Percentiles rank a stretch among this genome's conserved stretches.
phyloP scores from a whole-genome alignment of 1,140 invertebrate genomes.

The Ridgeia piscesae region DNA sequence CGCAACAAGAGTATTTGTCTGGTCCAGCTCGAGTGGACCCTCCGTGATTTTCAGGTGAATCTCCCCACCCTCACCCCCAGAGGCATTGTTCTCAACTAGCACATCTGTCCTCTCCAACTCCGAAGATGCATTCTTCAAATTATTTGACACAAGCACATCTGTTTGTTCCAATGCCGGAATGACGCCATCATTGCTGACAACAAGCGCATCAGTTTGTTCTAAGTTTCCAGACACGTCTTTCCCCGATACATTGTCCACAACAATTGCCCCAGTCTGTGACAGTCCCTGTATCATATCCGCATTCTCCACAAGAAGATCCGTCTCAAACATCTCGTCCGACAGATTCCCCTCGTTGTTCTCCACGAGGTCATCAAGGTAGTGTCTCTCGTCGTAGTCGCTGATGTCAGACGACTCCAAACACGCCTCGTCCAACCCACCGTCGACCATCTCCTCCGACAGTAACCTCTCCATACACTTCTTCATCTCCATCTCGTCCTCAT shows the following conservation, averaged over 20 bases:
- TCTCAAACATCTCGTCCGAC: background rate
- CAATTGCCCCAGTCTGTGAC: background rate
- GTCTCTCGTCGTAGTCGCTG: background rate
- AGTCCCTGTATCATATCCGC: background rate
- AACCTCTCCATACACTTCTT: slow-evolving; percentile 17
- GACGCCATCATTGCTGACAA: background rate
- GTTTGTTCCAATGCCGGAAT: background rate
- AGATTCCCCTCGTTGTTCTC: background rate
- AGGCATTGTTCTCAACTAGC: background rate
- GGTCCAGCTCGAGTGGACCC: background rate
- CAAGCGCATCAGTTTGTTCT: background rate
- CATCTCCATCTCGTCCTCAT: slow-evolving; percentile 26
- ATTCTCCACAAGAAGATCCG: background rate
- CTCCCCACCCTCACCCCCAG: background rate
- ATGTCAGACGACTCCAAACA: background rate
- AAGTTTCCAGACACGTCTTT: background rate
- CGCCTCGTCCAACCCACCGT: slow-evolving; percentile 1
- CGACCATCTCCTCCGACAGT: slow-evolving; percentile 18
- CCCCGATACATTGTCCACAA: background rate
- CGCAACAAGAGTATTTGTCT: slow-evolving; percentile 1
- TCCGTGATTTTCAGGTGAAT: background rate
- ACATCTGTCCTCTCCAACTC: background rate
- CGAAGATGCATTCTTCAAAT: background rate
- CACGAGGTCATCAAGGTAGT: background rate
- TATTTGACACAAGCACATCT: background rate